Base-by-base conservation (phyloP, 2,113 vertebrate genomes). In the Cnemophilus loriae region DNA sequence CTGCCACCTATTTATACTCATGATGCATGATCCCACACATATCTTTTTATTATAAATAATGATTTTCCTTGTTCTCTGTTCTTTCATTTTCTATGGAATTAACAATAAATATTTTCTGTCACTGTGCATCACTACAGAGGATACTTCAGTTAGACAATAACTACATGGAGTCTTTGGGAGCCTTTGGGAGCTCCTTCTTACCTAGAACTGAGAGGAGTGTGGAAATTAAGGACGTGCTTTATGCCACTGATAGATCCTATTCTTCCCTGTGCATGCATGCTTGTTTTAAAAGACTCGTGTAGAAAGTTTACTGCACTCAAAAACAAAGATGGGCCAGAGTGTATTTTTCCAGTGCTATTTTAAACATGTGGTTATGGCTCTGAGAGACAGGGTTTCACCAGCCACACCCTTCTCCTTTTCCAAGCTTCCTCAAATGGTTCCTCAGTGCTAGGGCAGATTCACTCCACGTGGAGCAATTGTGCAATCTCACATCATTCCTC, bases 341-440 rank as follows among this genome's bases (percentile, higher is more conserved):
- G 52, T 93, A 64, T 95, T 92, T 96, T 86, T 95, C 76, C 90
- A 75, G 3, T 42, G 88, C 95, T 97, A 96, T 96, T 96, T 95
- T 93, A 90, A 89, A 90, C 77, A 9, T 95, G 95, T 93, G 95
- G 95, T 97, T 96, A 75, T 49, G 88, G 88, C 64, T 96, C 47
- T 44, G 44, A 64, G 71, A 71, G 79, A 86, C 69, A 78, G 2
- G 11, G 83, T 94, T 96, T 93, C 93, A 78, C 71, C 76, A 94
- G 88, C 73, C 90, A 77, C 96, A 94, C 95, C 95, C 95, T 93
- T 96, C 96, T 96, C 71, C 76, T 86, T 95, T 96, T 92, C 96
- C 95, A 83, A 84, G 88, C 92, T 96, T 97, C 93, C 92, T 92
- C 92, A 96, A 95, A 88, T 1, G 8, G 68, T 67, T 92, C 85